Evolutionary conservation across 2,888 invertebrate species (phyloP).

Genomic region (Folsomia candida): DNA sequence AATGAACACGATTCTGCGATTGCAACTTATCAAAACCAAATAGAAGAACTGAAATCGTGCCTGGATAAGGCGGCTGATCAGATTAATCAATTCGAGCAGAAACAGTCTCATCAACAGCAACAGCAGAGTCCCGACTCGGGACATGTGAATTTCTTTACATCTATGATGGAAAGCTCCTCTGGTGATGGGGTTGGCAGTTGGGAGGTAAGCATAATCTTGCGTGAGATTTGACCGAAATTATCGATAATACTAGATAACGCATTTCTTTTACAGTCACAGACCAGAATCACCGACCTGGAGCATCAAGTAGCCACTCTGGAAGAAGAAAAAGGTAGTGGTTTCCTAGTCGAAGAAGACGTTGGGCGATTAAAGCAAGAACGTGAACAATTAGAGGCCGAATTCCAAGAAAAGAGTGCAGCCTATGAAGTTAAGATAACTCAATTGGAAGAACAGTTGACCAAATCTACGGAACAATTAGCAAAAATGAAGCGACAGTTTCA

Average conservation of each 20-base stretch:
- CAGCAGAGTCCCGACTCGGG: neutral
- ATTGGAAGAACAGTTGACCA: constrained; percentile 14
- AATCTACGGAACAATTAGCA: constrained; percentile 6
- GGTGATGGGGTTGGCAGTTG: no score
- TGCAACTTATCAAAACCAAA: neutral
- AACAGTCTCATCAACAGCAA: neutral
- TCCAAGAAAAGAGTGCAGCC: constrained; percentile 8
- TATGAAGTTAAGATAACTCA: constrained; percentile 19
- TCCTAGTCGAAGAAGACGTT: constrained; percentile 7
- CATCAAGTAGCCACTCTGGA: constrained; percentile 10
- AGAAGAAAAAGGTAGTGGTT: constrained; percentile 9
- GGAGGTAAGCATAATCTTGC: no score
- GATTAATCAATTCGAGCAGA: neutral
- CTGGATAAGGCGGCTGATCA: neutral
- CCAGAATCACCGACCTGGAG: neutral
- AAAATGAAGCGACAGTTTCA: constrained; percentile 18
- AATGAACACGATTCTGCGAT: neutral
- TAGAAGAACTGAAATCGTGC: constrained; percentile 5
- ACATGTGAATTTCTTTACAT: neutral
- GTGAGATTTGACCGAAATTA: no score
- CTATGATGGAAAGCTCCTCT: no score
- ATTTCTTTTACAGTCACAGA: no score
- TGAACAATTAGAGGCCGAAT: neutral
- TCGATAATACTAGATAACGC: no score
- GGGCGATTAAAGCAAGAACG: neutral